Evolutionary conservation across 2,888 invertebrate species (phyloP), one percentile per base, ranked within the genome.

Genomic region (Oligia latruncula): DNA sequence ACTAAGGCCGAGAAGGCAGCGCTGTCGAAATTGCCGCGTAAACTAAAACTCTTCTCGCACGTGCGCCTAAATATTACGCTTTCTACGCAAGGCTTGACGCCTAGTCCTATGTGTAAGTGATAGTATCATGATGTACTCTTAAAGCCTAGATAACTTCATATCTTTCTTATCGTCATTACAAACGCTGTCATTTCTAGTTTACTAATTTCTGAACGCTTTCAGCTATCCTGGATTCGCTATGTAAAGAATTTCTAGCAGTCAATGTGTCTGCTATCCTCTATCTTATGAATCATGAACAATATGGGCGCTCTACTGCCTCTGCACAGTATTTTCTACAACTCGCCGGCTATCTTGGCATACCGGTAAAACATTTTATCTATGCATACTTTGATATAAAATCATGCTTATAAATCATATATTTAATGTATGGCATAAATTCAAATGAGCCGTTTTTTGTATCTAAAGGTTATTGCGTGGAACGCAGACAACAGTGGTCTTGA

Each of bases 231-330:
- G 98, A 98, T 95, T 98, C 98, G 81, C 97, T 99, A 88, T 99
- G 99, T 97, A 98, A 98, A 95, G 98, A 98, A 96, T 99, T 99
- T 96, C 97, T 99, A 86, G 98, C 98, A 90, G 98, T 98, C 91
- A 99, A 99, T 97, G 99, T 99, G 85, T 98, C 99, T 89, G 98
- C 99, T 92, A 99, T 99, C 93, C 97, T 99, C 90, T 99, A 99
- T 96, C 98, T 99, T 97, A 99, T 99, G 98, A 99, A 99, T 97
- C 98, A 99, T 96, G 99, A 99, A 97, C 98, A 98, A 95, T 99
- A 99, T 93, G 99, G 99, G 71, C 97, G 99, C 86, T 99, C 99
- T 95, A 99, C 99, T 82, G 99, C 99, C 89, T 99, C 99, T 87
- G 99, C 99, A 81, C 99, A 99, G 95, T 99, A 99, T 96, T 99